Evolutionary conservation across 2,888 invertebrate genomes (phyloP), one percentile per base, ranked within the genome.

Genomic region (Cotesia congregata): DNA sequence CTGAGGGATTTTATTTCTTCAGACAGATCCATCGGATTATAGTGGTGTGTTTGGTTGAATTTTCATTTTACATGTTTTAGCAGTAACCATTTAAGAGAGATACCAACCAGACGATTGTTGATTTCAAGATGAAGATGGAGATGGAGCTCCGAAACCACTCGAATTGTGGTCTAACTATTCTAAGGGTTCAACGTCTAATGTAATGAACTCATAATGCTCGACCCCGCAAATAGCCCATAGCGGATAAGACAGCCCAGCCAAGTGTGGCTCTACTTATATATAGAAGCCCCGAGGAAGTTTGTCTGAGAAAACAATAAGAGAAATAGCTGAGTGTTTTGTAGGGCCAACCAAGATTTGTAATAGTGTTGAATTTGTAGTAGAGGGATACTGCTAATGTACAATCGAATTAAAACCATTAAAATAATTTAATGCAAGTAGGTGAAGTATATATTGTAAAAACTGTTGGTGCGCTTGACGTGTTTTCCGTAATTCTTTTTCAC

Each of bases 191-290:
- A 50, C 50, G 50, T 50, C 78, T 80, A 80, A 80, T 80, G 81
- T 80, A 81, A 81, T 80, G 80, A 81, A 81, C 80, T 78, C 77
- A 68, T 74, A 77, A 75, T 76, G 78, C 80, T 78, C 76, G 77
- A 77, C 78, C 78, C 75, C 78, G 69, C 78, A 76, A 67, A 67
- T 67, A 67, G 67, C 67, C 38, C 67, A 67, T 67, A 67, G 50
- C 50, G 50, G 50, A 50, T 50, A 50, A 50, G 50, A 50, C 50
- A 50, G 12, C 3, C 9, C 9, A 12, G 12, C 3, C 50, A 4
- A 12, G 9, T 12, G 50, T 6, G 7, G 50, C 9, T 2, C 12
- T 7, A 50, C 4, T 12, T 4, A 50, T 50, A 50, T 50, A 50
- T 7, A 50, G 50, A 50, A 30, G 30, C 30, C 30, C 3, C 30